Evolutionary conservation across 2,888 invertebrate genomes (phyloP).

Genomic region (Heliconius cydno): DNA sequence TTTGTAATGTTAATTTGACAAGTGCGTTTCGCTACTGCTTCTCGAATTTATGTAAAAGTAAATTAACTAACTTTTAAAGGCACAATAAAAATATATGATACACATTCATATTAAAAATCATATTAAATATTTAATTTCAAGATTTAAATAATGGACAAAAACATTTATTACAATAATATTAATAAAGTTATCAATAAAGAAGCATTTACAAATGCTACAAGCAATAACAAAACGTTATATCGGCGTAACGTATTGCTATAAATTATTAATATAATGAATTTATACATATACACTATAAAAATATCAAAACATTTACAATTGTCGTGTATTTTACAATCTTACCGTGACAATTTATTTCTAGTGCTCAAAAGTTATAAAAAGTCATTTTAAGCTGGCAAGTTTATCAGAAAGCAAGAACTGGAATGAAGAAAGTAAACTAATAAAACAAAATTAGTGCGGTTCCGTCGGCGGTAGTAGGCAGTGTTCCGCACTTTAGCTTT

Average conservation of each 20-base stretch:
- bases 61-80: background rate
- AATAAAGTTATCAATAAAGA: background rate
- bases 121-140: background rate
- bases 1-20: slow-evolving; percentile 34
- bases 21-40: slow-evolving; percentile 32
- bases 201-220: background rate
- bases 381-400: slow-evolving; percentile 19
- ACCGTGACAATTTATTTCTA: background rate
- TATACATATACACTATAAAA: background rate
- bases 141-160: background rate
- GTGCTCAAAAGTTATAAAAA: background rate
- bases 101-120: too few relatives aligned
- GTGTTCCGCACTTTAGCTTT: slow-evolving; percentile 30
- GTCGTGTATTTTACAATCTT: background rate
- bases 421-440: slow-evolving; percentile 11
- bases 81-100: too few relatives aligned
- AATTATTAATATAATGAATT: background rate
- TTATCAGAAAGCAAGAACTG: slow-evolving; percentile 8
- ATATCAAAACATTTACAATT: background rate
- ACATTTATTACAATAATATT: background rate
- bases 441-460: slow-evolving; percentile 31
- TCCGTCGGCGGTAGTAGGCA: slow-evolving; percentile 21
- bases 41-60: background rate
- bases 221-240: slow-evolving; percentile 8
- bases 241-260: slow-evolving; percentile 1